phyloP scores from a whole-genome alignment of 2,797 vertebrate species.

The Enteromius mattozi region DNA sequence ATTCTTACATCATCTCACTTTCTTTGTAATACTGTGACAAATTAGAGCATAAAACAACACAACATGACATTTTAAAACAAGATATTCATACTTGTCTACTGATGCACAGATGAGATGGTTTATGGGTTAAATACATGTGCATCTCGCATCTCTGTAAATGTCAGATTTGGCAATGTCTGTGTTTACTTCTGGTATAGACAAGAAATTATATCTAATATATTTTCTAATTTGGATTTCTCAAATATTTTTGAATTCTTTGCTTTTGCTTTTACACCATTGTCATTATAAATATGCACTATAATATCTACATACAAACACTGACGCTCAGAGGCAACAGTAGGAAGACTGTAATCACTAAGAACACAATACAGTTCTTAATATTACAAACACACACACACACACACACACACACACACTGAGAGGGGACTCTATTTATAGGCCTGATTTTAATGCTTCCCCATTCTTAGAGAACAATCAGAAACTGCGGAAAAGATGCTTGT shows the following conservation, averaged over 20 bases:
- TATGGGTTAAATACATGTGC: background rate
- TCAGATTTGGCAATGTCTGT: background rate
- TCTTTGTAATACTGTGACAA: background rate
- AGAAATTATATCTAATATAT: background rate
- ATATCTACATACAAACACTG: background rate
- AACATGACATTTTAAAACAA: background rate
- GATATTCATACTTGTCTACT: background rate
- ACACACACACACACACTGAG: conserved; percentile 74
- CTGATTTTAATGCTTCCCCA: conserved; percentile 51
- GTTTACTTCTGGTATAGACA: background rate
- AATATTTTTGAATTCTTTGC: background rate
- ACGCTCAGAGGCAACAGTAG: conserved; percentile 19
- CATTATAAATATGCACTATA: background rate
- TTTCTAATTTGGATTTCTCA: background rate
- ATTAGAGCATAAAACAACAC: background rate
- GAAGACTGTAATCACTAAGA: conserved; percentile 43
- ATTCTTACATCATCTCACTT: background rate
- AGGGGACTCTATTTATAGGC: conserved; percentile 80
- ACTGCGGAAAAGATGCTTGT: conserved; percentile 50
- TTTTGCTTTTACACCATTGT: background rate
- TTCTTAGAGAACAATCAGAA: conserved; percentile 54
- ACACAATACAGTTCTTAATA: conserved; percentile 52
- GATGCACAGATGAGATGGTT: background rate
- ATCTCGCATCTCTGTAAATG: background rate
- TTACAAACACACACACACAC: conserved; percentile 59